A percentile compares a stretch with the other conserved stretches of the same genome.
Evolutionary conservation across 2,888 invertebrate species (phyloP).

Genomic region (Apamea anceps): DNA sequence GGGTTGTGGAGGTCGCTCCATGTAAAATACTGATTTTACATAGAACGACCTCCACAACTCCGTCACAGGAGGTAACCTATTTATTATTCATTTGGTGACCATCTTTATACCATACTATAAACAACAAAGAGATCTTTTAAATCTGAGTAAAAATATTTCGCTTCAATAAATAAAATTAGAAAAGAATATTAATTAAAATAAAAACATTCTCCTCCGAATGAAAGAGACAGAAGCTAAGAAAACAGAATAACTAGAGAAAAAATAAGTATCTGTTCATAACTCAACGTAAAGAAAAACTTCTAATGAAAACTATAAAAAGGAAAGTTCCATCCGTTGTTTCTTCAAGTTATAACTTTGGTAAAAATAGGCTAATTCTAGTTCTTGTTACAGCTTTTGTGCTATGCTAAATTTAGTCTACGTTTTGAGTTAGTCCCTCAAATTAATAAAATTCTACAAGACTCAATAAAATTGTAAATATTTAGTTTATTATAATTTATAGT

Average conservation of each 20-base stretch:
- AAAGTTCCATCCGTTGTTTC: conserved; percentile 10
- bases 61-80: not conserved
- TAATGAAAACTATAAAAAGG: conserved; percentile 37
- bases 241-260: conserved; percentile 13
- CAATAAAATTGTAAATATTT: too few species aligned
- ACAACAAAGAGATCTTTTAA: not conserved
- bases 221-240: conserved; percentile 15
- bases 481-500: too few species aligned
- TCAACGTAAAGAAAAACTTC: conserved; percentile 37
- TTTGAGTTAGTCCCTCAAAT: not conserved
- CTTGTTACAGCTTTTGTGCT: not conserved
- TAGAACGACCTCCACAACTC: not conserved
- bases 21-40: too few species aligned
- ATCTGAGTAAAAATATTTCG: too few species aligned
- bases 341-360: not conserved
- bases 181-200: conserved; percentile 34
- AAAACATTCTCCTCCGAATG: conserved; percentile 3
- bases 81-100: not conserved
- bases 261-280: conserved; percentile 33
- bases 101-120: not conserved
- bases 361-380: not conserved
- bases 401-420: not conserved
- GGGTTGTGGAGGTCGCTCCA: too few species aligned
- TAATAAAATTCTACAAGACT: too few species aligned
- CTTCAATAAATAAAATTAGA: not conserved